These are phyloP conservation scores for Pharmacophagus antenor DNA, from an alignment of 2,888 invertebrate genomes.

Conservation along the genomic window DNA sequence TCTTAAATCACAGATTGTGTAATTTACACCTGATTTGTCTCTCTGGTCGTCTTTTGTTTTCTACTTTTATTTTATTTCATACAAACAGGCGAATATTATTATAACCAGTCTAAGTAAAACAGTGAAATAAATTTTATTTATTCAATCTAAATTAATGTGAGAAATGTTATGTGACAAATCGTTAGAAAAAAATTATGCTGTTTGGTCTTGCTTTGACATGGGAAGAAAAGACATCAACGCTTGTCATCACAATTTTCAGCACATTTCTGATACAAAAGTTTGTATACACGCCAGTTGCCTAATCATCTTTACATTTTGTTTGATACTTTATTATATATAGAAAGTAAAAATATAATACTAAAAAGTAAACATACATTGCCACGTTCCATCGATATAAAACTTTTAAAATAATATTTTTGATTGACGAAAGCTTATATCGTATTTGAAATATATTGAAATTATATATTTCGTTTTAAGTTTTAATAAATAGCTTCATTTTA, in stretches of 20 bases:
- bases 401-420: not conserved
- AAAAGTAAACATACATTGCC: not conserved
- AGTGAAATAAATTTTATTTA: no score
- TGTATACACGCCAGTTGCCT: not conserved
- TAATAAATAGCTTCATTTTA: no score
- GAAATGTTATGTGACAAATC: not conserved
- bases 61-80: no score
- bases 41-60: no score
- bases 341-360: not conserved
- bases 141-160: not conserved
- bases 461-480: no score
- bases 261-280: not conserved
- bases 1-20: no score
- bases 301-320: not conserved
- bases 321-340: no score
- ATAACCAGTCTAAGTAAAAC: no score
- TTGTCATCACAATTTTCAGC: not conserved
- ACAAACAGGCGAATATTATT: no score
- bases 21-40: no score
- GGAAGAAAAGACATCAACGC: constrained; percentile 30
- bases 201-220: not conserved
- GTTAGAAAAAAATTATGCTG: not conserved
- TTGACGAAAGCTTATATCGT: not conserved
- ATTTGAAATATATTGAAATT: no score
- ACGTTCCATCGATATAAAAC: not conserved